Base-by-base conservation (phyloP, 2,888 invertebrate genomes). In the Plagodis dolabraria region DNA sequence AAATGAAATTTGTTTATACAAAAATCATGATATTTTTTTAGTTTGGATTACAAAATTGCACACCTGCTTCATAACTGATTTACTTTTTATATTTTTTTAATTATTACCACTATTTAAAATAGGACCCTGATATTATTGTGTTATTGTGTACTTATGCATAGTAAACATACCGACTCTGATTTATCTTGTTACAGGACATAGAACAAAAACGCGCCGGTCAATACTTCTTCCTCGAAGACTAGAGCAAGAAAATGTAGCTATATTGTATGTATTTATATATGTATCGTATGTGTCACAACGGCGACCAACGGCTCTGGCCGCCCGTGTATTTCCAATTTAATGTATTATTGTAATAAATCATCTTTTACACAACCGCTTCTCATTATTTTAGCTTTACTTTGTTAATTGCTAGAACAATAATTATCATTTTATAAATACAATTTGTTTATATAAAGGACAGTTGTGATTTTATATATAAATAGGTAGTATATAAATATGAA, bases 141-240 rank as follows among this genome's bases (percentile, higher is more conserved):
- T 22, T n/a, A n/a, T n/a, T 22, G 22, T 4, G 4, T 22, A 22
- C n/a, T n/a, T n/a, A 22, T 22, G 22, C 22, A 22, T 22, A 22
- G 22, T 22, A 22, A 22, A 4, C 4, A 22, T 22, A 22, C 22
- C 4, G 22, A 22, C 22, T 22, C 22, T 22, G 4, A 22, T 22
- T 22, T 22, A 22, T 53, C 72, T 81, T 80, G 74, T 85, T 86
- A 66, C 90, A 97, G 96, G 99, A 99, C 85, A 95, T 96, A 75
- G 99, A 99, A 78, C 99, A 99, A 92, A 99, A 99, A 92, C 95
- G 96, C 70, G 96, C 97, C 57, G 99, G 99, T 60, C 99, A 99
- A 93, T 99, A 97, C 92, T 99, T 99, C 95, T 99, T 99, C 95
- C 94, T 99, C 83, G 99, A 99, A 92, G 99, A 99, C 87, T 98